phyloP scores from a whole-genome alignment of 2,888 invertebrate genomes.

The Amiota minor region DNA sequence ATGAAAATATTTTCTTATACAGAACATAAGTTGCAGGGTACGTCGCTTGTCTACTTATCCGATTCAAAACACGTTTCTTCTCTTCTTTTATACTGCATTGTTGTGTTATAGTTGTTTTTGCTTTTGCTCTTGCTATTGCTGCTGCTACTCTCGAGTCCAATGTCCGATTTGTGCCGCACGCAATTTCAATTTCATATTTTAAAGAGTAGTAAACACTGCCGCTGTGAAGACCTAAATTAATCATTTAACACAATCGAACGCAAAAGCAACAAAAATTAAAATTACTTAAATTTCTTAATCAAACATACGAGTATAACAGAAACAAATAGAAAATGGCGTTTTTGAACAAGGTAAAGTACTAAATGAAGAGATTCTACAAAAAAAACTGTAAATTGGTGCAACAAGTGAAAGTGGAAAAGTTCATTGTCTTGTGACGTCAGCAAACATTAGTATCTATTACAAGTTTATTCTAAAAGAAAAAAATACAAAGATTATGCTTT shows the following conservation, averaged over 20 bases:
- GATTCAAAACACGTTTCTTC: no score
- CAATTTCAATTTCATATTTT: slow-evolving; percentile 36
- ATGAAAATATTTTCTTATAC: no score
- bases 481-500: slow-evolving; percentile 23
- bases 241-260: neutral
- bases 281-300: slow-evolving; percentile 25
- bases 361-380: neutral
- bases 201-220: slow-evolving; percentile 43
- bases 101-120: no score
- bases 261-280: slow-evolving; percentile 23
- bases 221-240: slow-evolving; percentile 32
- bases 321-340: slow-evolving; percentile 61
- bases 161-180: slow-evolving; percentile 42
- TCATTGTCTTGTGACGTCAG: slow-evolving; percentile 43
- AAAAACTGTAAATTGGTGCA: neutral
- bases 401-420: neutral
- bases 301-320: slow-evolving; percentile 20
- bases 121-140: neutral
- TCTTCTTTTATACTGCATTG: no score
- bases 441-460: neutral
- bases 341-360: slow-evolving; percentile 60
- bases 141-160: slow-evolving; percentile 42
- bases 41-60: no score
- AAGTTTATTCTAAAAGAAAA: slow-evolving; percentile 9
- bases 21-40: no score